A percentile compares a stretch with the other conserved stretches of the same genome.
These are phyloP conservation scores for Sympetrum striolatum DNA, from an alignment of 2,888 invertebrate species.

Conservation along the genomic window DNA sequence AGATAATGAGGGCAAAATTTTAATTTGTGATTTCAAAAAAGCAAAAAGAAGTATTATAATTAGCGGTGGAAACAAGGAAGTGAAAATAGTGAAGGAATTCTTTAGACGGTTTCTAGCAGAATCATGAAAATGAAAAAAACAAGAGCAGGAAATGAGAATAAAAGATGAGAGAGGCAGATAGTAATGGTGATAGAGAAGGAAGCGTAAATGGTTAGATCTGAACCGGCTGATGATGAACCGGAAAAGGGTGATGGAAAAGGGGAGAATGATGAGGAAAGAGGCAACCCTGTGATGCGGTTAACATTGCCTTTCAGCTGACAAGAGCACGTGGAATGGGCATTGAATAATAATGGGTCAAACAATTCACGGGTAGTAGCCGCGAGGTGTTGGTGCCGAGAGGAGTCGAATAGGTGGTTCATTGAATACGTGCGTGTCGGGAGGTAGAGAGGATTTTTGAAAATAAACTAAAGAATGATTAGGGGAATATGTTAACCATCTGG, in stretches of 20 bases:
- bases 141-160: background rate
- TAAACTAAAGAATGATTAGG: background rate
- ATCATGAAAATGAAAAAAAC: too few species aligned
- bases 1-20: too few species aligned
- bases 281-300: background rate
- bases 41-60: background rate
- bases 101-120: background rate
- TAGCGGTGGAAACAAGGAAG: background rate
- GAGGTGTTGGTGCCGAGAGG: background rate
- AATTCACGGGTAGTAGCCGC: background rate
- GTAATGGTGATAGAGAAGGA: background rate
- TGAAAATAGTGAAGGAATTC: background rate
- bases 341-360: background rate
- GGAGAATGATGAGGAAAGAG: background rate
- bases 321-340: background rate
- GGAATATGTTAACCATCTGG: background rate
- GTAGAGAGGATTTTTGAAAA: background rate
- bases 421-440: background rate
- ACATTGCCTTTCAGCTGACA: background rate
- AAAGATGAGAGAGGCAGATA: background rate
- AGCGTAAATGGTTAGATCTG: background rate
- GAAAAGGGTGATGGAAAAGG: background rate
- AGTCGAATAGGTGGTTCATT: background rate
- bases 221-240: background rate
- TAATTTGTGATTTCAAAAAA: background rate